Evolutionary conservation across 2,113 vertebrate genomes (phyloP).

Genomic region (Thinocorus orbignyianus): DNA sequence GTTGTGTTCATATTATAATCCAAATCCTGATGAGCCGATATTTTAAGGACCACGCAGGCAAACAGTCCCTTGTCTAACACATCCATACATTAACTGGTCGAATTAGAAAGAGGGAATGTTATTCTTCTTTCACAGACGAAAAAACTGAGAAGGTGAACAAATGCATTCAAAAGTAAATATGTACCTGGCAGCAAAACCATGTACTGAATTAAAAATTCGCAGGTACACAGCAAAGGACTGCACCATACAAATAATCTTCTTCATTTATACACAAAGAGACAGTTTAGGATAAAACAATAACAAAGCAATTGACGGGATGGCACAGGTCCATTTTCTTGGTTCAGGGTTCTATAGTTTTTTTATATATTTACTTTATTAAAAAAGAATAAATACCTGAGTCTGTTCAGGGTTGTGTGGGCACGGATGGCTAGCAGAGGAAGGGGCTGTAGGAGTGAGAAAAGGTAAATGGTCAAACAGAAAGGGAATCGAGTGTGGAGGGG

Average conservation of each 20-base stretch:
- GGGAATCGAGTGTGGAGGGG: accelerated
- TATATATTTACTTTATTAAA: neutral
- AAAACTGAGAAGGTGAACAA: neutral
- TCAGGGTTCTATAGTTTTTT: neutral
- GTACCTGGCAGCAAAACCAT: neutral
- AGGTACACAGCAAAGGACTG: neutral
- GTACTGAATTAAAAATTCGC: neutral
- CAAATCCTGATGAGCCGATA: neutral
- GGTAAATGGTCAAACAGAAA: neutral
- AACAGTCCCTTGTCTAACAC: neutral
- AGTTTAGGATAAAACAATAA: neutral
- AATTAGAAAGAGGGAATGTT: neutral
- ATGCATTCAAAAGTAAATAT: neutral
- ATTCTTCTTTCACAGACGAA: neutral
- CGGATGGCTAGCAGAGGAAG: neutral
- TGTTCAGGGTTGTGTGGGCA: neutral
- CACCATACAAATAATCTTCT: neutral
- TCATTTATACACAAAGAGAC: neutral
- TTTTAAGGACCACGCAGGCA: neutral
- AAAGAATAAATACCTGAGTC: neutral
- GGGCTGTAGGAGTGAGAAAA: neutral
- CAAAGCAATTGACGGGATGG: neutral
- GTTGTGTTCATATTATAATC: neutral
- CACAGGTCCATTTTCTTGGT: neutral
- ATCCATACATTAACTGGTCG: neutral